phyloP scores from a whole-genome alignment of 2,113 vertebrate species.

The Siphamia tubifer region DNA sequence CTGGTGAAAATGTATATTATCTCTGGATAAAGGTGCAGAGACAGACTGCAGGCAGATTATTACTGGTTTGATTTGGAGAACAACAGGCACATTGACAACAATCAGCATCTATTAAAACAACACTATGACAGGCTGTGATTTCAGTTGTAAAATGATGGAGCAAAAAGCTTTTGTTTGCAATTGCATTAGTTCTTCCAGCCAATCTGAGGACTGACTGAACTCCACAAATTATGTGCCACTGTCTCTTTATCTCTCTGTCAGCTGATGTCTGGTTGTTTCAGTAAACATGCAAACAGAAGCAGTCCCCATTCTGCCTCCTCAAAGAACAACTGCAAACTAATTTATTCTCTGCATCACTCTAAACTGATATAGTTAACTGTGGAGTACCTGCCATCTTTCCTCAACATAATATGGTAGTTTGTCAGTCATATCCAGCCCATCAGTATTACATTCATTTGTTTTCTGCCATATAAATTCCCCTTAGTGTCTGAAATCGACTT shows the following conservation, averaged over 20 bases:
- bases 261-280: slow-evolving; percentile 12
- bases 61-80: slow-evolving; percentile 8
- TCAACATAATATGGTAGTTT: neutral
- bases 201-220: slow-evolving; percentile 18
- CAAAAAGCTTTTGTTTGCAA: slow-evolving; percentile 18
- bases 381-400: neutral
- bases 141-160: neutral
- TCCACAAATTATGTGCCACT: slow-evolving; percentile 18
- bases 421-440: neutral
- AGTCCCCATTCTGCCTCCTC: slow-evolving; percentile 6
- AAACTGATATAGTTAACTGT: neutral
- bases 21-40: slow-evolving; percentile 6
- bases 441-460: slow-evolving; percentile 12
- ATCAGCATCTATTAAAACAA: slow-evolving; percentile 8
- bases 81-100: slow-evolving; percentile 11
- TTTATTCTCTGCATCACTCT: slow-evolving; percentile 24
- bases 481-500: slow-evolving; percentile 5
- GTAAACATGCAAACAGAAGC: slow-evolving; percentile 50
- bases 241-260: slow-evolving; percentile 47
- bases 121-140: slow-evolving; percentile 26
- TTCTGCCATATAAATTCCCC: slow-evolving; percentile 22
- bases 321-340: slow-evolving; percentile 20
- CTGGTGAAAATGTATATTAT: neutral
- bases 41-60: slow-evolving; percentile 1
- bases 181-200: slow-evolving; percentile 29